phyloP scores from a whole-genome alignment of 2,797 vertebrate genomes.

The Pteronotus mesoamericanus region DNA sequence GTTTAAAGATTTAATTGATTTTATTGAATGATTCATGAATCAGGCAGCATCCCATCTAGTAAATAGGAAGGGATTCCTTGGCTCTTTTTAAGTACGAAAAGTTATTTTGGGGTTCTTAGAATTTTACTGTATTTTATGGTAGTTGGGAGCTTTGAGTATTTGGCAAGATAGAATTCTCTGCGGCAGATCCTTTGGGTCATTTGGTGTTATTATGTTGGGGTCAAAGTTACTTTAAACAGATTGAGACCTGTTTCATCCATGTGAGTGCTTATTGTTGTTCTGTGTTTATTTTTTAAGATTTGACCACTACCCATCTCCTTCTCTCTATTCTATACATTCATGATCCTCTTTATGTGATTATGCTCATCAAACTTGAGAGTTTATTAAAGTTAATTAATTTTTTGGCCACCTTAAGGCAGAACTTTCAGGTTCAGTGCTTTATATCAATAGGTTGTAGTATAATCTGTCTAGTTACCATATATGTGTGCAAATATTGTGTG shows the following conservation, averaged over 20 bases:
- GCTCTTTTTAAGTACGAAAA: background rate
- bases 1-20: background rate
- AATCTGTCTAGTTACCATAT: background rate
- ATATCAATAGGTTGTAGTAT: background rate
- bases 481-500: background rate
- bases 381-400: background rate
- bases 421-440: background rate
- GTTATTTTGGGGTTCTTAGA: background rate
- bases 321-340: background rate
- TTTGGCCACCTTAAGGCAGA: background rate
- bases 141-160: background rate
- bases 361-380: background rate
- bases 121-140: background rate
- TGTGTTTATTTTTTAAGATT: background rate
- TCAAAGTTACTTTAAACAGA: background rate
- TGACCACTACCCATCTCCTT: background rate
- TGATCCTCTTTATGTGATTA: background rate
- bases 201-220: background rate
- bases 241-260: background rate
- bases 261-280: background rate
- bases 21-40: background rate
- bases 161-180: background rate
- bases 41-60: background rate
- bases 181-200: background rate
- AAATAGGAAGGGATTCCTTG: background rate